Evolutionary conservation across 2,113 vertebrate species (phyloP).

Genomic region (Lepidothrix coronata): DNA sequence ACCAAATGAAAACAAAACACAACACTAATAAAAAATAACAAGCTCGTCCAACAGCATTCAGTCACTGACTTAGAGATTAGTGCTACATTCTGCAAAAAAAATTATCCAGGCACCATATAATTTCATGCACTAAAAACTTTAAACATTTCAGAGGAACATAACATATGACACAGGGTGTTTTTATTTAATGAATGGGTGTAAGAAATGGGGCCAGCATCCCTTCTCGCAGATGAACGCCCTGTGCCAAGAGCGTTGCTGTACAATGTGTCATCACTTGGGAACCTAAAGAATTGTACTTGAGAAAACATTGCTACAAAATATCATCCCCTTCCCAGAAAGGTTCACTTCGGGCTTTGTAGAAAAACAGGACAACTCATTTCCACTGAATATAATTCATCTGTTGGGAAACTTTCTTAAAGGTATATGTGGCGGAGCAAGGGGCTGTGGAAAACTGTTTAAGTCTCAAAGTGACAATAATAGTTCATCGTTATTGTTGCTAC

Average conservation of each 20-base stretch:
- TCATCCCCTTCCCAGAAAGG: conserved; percentile 65
- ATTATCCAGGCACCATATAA: conserved; percentile 16
- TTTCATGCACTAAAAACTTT: conserved; percentile 40
- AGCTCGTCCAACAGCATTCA: neutral
- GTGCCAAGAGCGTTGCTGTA: conserved; percentile 59
- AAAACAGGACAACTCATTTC: conserved; percentile 61
- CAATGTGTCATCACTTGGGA: conserved; percentile 67
- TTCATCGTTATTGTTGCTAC: neutral
- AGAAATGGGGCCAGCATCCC: conserved; percentile 53
- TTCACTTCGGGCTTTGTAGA: conserved; percentile 59
- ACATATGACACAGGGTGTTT: conserved; percentile 42
- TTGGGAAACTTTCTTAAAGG: conserved; percentile 61
- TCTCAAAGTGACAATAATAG: neutral
- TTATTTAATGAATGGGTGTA: conserved; percentile 59
- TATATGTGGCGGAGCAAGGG: neutral
- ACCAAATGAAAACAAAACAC: conserved; percentile 37
- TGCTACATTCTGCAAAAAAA: neutral
- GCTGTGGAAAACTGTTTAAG: neutral
- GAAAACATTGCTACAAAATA: conserved; percentile 65
- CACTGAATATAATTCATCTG: conserved; percentile 52
- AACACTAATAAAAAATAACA: neutral
- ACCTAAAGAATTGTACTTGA: conserved; percentile 71
- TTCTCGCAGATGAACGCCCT: neutral
- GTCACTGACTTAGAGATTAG: conserved; percentile 22
- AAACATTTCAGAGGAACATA: conserved; percentile 52